Evolutionary conservation across 2,113 vertebrate species (phyloP).

Genomic region (Daubentonia madagascariensis): DNA sequence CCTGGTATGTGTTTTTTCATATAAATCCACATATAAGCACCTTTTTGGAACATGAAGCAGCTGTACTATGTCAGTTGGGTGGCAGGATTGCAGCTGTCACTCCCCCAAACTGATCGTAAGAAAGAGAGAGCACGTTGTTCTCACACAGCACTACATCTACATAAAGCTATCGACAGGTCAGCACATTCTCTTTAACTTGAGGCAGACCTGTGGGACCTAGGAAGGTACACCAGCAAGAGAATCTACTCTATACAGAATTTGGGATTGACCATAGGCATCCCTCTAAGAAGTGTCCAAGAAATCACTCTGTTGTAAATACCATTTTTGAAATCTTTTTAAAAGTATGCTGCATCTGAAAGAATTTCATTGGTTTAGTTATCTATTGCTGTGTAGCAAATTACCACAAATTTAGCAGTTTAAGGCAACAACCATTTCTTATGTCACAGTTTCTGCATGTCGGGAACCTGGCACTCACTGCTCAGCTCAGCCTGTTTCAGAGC

Average conservation of each 20-base stretch:
- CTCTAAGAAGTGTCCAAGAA: neutral
- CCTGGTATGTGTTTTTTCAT: constrained; percentile 81
- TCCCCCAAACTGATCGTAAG: neutral
- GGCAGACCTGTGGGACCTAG: neutral
- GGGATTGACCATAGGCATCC: neutral
- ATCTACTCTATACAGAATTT: neutral
- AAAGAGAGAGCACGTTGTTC: constrained; percentile 8
- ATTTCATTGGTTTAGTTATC: neutral
- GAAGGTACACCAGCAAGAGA: neutral
- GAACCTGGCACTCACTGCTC: neutral
- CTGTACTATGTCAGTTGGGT: neutral
- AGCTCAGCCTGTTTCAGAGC: neutral
- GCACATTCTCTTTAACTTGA: neutral
- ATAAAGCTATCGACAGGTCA: neutral
- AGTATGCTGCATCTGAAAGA: neutral
- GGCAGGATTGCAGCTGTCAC: neutral
- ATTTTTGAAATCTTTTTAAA: constrained; percentile 16
- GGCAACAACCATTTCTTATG: neutral
- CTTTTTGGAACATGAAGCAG: neutral
- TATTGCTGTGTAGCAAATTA: neutral
- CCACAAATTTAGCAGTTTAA: neutral
- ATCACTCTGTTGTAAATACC: neutral
- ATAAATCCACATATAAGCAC: neutral
- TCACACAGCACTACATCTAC: neutral
- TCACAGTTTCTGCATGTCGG: neutral